A percentile compares a stretch with the other conserved stretches of the same genome.
phyloP scores from a whole-genome alignment of 2,113 vertebrate species.

The Sula dactylatra region DNA sequence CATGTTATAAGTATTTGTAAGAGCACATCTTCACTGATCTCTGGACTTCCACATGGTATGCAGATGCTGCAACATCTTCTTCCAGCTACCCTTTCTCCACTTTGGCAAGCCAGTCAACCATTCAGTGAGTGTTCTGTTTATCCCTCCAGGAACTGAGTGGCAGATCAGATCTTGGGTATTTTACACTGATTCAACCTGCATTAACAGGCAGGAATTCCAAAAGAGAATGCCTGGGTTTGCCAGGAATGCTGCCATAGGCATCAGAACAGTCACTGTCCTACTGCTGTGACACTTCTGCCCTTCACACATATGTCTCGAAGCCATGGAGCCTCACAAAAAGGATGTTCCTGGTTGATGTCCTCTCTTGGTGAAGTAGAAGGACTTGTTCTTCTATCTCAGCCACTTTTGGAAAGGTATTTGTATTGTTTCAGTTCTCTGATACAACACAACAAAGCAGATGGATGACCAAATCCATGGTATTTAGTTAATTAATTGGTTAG shows the following conservation, averaged over 20 bases:
- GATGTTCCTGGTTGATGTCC: neutral
- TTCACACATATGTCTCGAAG: neutral
- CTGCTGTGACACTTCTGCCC: neutral
- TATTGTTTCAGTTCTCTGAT: neutral
- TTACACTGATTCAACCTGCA: neutral
- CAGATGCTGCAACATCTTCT: neutral
- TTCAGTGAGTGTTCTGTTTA: neutral
- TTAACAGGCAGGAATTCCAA: neutral
- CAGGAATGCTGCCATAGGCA: neutral
- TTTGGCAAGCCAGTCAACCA: neutral
- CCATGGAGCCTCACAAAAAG: neutral
- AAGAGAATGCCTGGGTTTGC: neutral
- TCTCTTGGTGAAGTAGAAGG: neutral
- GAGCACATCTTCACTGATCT: neutral
- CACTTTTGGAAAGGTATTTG: neutral
- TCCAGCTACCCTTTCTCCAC: neutral
- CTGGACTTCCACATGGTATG: neutral
- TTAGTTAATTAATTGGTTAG: neutral
- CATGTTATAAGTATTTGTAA: rapidly evolving
- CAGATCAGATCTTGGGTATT: neutral
- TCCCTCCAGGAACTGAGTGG: neutral
- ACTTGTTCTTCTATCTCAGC: neutral
- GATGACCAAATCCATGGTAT: neutral
- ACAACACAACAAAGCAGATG: neutral
- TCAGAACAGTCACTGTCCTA: neutral